Evolutionary conservation across 1,140 invertebrate species (phyloP).

Genomic region (Drosophila subpulchrella): DNA sequence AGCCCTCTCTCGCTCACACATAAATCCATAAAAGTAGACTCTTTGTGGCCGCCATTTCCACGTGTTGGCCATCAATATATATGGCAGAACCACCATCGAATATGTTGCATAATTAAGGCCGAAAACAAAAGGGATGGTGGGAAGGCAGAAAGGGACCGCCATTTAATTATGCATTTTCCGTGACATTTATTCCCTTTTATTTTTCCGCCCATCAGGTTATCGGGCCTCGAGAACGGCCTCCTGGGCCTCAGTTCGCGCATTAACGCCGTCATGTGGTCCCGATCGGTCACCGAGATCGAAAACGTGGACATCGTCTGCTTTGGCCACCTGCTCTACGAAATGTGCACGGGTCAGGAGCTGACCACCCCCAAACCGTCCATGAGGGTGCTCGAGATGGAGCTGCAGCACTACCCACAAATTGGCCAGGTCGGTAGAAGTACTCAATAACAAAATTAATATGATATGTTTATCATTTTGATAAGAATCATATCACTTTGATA

Average conservation of each 20-base stretch:
- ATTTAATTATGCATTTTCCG: constrained; percentile 56
- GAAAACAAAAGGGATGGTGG: constrained; percentile 6
- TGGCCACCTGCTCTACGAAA: constrained; percentile 94
- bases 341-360: constrained; percentile 94
- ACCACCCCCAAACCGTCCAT: constrained; percentile 89
- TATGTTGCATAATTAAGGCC: constrained; percentile 46
- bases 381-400: constrained; percentile 89
- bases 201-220: constrained; percentile 86
- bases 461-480: too few relatives aligned
- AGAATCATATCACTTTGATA: too few relatives aligned
- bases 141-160: constrained; percentile 1
- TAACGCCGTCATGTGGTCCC: constrained; percentile 85
- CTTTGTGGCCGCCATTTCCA: constrained; percentile 48
- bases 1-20: constrained; percentile 35
- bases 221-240: constrained; percentile 93
- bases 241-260: constrained; percentile 91
- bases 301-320: constrained; percentile 91
- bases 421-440: constrained; percentile 49
- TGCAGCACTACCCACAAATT: constrained; percentile 91
- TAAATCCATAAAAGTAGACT: constrained; percentile 62
- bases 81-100: constrained; percentile 15
- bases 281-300: constrained; percentile 86
- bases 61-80: constrained; percentile 50
- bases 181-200: constrained; percentile 28
- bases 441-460: too few relatives aligned